Base-by-base conservation (phyloP, 2,113 vertebrate species). In the Crotophaga sulcirostris region DNA sequence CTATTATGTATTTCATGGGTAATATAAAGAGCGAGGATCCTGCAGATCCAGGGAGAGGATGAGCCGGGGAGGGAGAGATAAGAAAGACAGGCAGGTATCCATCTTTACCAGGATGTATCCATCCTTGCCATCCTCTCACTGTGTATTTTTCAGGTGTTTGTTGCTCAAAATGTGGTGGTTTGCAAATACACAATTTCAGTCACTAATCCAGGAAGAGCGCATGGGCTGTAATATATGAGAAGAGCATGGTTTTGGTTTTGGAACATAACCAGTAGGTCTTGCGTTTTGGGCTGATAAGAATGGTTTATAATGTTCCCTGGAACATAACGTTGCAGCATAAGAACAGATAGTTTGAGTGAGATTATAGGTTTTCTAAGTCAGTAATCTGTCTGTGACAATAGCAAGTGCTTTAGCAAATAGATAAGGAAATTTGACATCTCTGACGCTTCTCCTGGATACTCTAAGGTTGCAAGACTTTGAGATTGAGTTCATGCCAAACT, bases 261-360 rank as follows among this genome's bases (percentile, higher is more conserved):
- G 36, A 85, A 86, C 5, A 3, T 42, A 80, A 66, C 68, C 79
- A 88, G 19, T 23, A 74, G 36, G 63, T 31, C 63, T 86, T 44
- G 25, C 95, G 85, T 34, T 93, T 85, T 73, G 54, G 67, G 68
- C 63, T 94, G 79, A 80, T 93, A 94, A 95, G 72, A 87, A 80
- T 3, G 19, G 40, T 49, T 88, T 73, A 69, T 38, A 28, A 59
- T 73, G 23, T 51, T 92, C 59, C 45, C 23, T 77, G 33, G 28
- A 86, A 88, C 29, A 78, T 68, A 77, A 58, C n/a, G 20, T 6
- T 69, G 47, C 20, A 84, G 13, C 3, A 8, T 83, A 79, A 83
- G 7, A 78, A 45, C 45, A 87, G 47, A 45, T 58, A 84, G n/a
- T 56, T 69, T 70, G 55, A 66, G 45, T 73, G 58, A 80, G 45